Percentiles rank a stretch among this genome's conserved stretches.
These are phyloP conservation scores for Nephrocerus scutellatus DNA, from an alignment of 2,888 invertebrate species.

Conservation along the genomic window DNA sequence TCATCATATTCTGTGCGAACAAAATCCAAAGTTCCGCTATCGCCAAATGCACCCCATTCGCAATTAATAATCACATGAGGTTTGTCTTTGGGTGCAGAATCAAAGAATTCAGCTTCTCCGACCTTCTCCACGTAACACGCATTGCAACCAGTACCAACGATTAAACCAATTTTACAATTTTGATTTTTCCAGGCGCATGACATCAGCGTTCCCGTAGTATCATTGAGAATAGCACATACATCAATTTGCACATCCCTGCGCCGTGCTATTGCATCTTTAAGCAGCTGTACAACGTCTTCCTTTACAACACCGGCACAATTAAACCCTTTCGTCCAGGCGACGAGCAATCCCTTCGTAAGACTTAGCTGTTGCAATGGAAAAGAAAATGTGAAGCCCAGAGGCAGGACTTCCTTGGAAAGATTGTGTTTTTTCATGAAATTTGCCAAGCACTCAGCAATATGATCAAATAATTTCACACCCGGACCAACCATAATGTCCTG, in stretches of 20 bases:
- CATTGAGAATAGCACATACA: slow-evolving; percentile 91
- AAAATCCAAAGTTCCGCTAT: slow-evolving; percentile 80
- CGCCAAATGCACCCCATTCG: slow-evolving; percentile 97
- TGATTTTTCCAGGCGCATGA: slow-evolving; percentile 96
- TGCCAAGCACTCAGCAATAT: slow-evolving; percentile 88
- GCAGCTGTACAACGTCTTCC: slow-evolving; percentile 80
- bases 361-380: slow-evolving; percentile 86
- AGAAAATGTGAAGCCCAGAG: slow-evolving; percentile 94
- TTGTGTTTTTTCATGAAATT: slow-evolving; percentile 83
- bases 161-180: slow-evolving; percentile 87
- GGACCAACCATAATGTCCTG: slow-evolving; percentile 90
- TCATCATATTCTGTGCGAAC: slow-evolving; percentile 78
- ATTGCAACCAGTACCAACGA: slow-evolving; percentile 92
- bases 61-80: slow-evolving; percentile 82
- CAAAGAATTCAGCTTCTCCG: slow-evolving; percentile 73
- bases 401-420: slow-evolving; percentile 67
- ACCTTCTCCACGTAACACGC: slow-evolving; percentile 91
- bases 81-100: slow-evolving; percentile 58
- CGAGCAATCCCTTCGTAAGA: slow-evolving; percentile 76
- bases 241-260: slow-evolving; percentile 86
- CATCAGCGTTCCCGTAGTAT: slow-evolving; percentile 96
- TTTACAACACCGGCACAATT: slow-evolving; percentile 85
- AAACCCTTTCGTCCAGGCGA: slow-evolving; percentile 96
- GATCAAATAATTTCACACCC: slow-evolving; percentile 83
- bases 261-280: slow-evolving; percentile 81